Percentiles rank a stretch among this genome's conserved stretches.
These are phyloP conservation scores for Fregetta grallaria DNA, from an alignment of 2,113 vertebrate species.

Conservation along the genomic window DNA sequence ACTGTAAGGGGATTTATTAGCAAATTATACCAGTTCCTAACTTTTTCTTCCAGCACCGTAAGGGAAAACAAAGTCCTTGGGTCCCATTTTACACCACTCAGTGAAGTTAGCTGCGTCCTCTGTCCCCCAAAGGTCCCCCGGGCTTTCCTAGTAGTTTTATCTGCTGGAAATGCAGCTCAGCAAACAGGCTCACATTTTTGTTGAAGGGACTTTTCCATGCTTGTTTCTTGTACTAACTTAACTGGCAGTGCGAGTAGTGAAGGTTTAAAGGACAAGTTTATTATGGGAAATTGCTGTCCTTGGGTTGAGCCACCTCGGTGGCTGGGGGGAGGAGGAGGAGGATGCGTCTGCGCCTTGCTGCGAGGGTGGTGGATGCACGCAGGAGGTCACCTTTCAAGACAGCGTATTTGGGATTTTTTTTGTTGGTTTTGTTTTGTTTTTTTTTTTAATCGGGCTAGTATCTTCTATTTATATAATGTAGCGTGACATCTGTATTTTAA, in stretches of 20 bases:
- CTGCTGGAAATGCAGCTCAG: not conserved
- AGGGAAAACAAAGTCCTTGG: not conserved
- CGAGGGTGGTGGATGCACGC: not conserved
- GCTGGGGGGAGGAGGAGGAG: not conserved
- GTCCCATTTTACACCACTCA: fast-evolving
- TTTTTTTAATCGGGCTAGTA: not conserved
- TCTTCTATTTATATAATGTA: not conserved
- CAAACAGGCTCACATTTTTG: not conserved
- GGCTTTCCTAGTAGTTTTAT: not conserved
- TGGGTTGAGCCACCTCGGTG: not conserved
- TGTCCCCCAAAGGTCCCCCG: not conserved
- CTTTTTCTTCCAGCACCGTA: not conserved
- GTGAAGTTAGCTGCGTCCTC: not conserved
- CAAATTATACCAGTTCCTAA: not conserved
- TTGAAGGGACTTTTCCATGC: not conserved
- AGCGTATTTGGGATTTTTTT: not conserved
- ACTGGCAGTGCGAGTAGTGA: not conserved
- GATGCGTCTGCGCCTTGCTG: not conserved
- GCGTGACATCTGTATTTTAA: not conserved
- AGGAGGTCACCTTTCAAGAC: conserved; percentile 25
- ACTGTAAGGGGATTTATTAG: not conserved
- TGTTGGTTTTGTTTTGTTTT: not conserved
- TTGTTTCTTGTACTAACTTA: not conserved
- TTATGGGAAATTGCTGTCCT: not conserved
- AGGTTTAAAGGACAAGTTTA: not conserved